Evolutionary conservation across 2,797 vertebrate genomes (phyloP).

Genomic region (Phrynocephalus vlangalii): DNA sequence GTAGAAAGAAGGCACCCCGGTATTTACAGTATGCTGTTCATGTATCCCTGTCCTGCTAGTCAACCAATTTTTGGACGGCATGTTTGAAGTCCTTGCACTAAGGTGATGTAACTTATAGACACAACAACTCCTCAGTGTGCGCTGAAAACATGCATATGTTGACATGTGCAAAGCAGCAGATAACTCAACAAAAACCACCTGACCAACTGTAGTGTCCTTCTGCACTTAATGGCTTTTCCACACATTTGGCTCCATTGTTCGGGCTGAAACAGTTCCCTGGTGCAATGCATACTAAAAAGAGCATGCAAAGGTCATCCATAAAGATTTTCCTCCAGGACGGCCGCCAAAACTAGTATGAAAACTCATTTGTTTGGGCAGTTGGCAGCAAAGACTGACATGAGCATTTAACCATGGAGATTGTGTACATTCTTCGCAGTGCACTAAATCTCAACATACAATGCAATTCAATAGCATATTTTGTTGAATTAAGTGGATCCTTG

Average conservation of each 20-base stretch:
- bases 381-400: slow-evolving; percentile 42
- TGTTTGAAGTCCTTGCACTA: background rate
- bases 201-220: background rate
- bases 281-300: slow-evolving; percentile 32
- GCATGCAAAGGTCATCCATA: slow-evolving; percentile 39
- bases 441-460: slow-evolving; percentile 9
- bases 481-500: slow-evolving; percentile 26
- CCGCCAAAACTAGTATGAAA: slow-evolving; percentile 44
- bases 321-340: slow-evolving; percentile 43
- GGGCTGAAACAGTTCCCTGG: slow-evolving; percentile 15
- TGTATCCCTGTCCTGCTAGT: background rate
- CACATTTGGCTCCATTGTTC: slow-evolving; percentile 32
- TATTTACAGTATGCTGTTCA: background rate
- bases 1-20: background rate
- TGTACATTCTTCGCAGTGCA: slow-evolving; percentile 19
- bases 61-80: background rate
- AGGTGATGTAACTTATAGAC: background rate
- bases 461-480: slow-evolving; percentile 30
- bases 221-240: background rate
- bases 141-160: background rate
- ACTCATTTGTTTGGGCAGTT: slow-evolving; percentile 39
- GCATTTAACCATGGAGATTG: slow-evolving; percentile 42
- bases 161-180: background rate
- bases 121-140: background rate
- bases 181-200: background rate